Base-by-base conservation (phyloP, 35 echinoderm and acorn worm species). In the Ptychodera flava region DNA sequence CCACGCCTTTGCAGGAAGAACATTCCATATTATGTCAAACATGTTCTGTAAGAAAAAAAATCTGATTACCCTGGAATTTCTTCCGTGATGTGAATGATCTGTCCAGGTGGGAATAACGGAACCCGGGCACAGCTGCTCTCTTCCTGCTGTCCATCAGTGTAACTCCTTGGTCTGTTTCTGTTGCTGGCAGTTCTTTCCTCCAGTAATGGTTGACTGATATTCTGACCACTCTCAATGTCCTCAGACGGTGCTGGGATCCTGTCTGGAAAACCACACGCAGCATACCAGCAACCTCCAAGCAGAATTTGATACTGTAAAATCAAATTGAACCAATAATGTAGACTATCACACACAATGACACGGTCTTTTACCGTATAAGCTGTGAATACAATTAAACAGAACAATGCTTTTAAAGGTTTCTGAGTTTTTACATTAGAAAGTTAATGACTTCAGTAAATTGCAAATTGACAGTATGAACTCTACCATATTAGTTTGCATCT, bases 221-320 rank as follows among this genome's bases (percentile, higher is more conserved):
- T 64, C 22, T 6, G 45, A 12, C 45, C 45, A 64, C 45, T 64
- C 45, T 64, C 45, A 64, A 64, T 22, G 45, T 64, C 45, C 6
- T 64, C 45, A 64, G 45, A 12, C 22, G 45, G 45, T 6, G 45
- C 77, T 31, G 94, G 91, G 0, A 92, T 80, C 0, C 82, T 90
- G 16, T 90, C 91, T 84, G 94, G 94, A 85, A 96, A 88, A 85
- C 94, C 94, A 32, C 85, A 90, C 16, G 85, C 29, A 34, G 91
- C 84, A 77, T 92, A 91, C 94, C 94, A 96, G 45, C 91, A 92
- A 33, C 91, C 94, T 31, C 94, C 90, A 35, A 96, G 36, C 33
- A 96, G 78, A 27, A 92, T 89, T 85, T 88, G 94, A 36, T 93
- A 96, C 94, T 96, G 88, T 0, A 78, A 53, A 86, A 86, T 1